Evolutionary conservation across 1,140 invertebrate genomes (phyloP).

Genomic region (Neomicropteryx cornuta): DNA sequence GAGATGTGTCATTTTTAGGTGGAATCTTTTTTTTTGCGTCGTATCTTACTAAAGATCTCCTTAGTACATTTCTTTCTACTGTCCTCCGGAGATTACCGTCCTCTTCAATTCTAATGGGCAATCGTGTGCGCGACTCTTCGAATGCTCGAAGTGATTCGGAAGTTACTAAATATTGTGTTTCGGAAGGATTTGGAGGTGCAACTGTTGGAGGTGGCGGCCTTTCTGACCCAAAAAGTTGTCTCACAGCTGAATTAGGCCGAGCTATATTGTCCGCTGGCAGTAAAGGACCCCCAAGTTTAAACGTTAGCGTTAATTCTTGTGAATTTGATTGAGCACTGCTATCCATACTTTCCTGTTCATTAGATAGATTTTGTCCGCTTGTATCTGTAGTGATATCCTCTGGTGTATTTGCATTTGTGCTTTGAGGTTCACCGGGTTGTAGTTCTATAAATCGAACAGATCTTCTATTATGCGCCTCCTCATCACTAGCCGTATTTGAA

Average conservation of each 20-base stretch:
- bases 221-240: conserved; percentile 62
- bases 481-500: conserved; percentile 15
- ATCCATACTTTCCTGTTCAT: too few species aligned
- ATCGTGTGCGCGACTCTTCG: conserved; percentile 46
- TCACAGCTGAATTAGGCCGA: conserved; percentile 60
- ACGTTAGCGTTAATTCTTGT: conserved; percentile 42
- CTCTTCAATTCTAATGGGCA: conserved; percentile 32
- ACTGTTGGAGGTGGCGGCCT: conserved; percentile 42
- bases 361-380: too few species aligned
- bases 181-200: conserved; percentile 40
- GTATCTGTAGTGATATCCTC: conserved; percentile 2
- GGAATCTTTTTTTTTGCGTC: conserved; percentile 36
- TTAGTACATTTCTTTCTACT: conserved; percentile 61
- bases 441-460: conserved; percentile 14
- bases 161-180: conserved; percentile 46
- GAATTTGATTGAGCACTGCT: conserved; percentile 21
- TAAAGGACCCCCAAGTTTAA: conserved; percentile 46
- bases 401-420: conserved; percentile 1
- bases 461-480: conserved; percentile 10
- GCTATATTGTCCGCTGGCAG: conserved; percentile 47
- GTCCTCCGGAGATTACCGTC: conserved; percentile 47
- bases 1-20: conserved; percentile 48
- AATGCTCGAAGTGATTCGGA: conserved; percentile 52
- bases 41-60: conserved; percentile 58
- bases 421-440: conserved; percentile 1